Conservation (phyloP, 2,888 invertebrate species). For the Eurytoma californica region DNA sequence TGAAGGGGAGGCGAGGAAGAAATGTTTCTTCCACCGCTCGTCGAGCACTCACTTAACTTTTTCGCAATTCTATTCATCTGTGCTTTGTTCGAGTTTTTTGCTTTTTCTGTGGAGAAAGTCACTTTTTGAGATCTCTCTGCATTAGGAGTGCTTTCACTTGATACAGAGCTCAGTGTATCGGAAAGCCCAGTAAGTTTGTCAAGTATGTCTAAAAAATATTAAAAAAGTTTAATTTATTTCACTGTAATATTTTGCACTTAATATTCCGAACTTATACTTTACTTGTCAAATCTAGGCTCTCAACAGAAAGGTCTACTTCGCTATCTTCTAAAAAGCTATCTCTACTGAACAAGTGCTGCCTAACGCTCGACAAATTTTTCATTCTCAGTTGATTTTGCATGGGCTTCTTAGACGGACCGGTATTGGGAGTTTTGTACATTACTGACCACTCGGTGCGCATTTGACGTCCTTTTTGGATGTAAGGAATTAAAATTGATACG, state of each 20-base stretch:
- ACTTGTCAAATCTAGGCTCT: conserved; percentile 71
- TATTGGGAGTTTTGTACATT: conserved; percentile 71
- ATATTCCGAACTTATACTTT: conserved; percentile 46
- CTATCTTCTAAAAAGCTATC: conserved; percentile 65
- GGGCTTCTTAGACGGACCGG: conserved; percentile 41
- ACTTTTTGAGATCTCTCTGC: conserved; percentile 16
- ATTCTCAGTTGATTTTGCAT: conserved; percentile 55
- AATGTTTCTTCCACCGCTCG: conserved; percentile 65
- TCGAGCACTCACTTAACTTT: conserved; percentile 60
- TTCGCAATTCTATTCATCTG: conserved; percentile 37
- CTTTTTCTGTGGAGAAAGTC: conserved; percentile 20
- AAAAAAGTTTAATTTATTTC: not conserved
- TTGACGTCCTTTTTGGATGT: conserved; percentile 68
- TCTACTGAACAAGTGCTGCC: conserved; percentile 72
- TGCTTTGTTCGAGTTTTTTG: conserved; percentile 28
- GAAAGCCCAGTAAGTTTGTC: conserved; percentile 64
- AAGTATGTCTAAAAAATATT: conserved; percentile 63
- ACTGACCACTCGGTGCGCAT: conserved; percentile 70
- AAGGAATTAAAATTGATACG: conserved; percentile 70
- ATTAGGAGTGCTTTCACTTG: not conserved
- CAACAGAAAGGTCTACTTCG: conserved; percentile 64
- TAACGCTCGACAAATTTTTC: conserved; percentile 65
- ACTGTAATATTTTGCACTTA: conserved; percentile 10
- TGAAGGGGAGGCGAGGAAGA: conserved; percentile 48
- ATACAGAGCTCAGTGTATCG: conserved; percentile 59